Base-by-base conservation (phyloP, 1,140 invertebrate species). In the Aphelinus atriplicis region DNA sequence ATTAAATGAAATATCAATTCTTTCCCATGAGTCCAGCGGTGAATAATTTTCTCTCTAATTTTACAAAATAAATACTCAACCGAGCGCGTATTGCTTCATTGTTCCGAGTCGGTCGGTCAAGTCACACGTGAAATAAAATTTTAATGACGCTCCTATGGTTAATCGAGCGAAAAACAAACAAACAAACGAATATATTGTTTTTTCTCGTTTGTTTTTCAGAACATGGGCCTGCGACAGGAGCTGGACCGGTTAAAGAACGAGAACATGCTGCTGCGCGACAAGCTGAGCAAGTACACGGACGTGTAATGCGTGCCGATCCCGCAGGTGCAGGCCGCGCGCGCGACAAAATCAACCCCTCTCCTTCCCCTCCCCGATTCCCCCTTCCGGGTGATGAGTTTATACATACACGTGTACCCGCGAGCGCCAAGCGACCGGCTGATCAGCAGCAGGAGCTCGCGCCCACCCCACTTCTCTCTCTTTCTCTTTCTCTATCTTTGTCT, bases 231-330 rank as follows among this genome's bases (percentile, higher is more conserved):
- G 83, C 92, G 94, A 83, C 94, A 95, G 88, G 94, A 96, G 86
- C 89, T 96, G 84, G 95, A 96, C 86, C 90, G 94, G 87, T 89
- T 97, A 85, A 95, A 95, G 89, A 95, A 95, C 88, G 96, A 97
- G 89, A 97, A 97, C 86, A 90, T 94, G 86, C 90, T 94, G 84
- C 90, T 97, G 81, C 93, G 95, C 84, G 94, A 95, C 84, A 93
- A 95, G 89, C 88, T 97, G 85, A 92, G 93, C 81, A 95, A 95
- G 89, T 95, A 93, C 89, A 93, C 93, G 87, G 93, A 95, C 85
- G 92, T 93, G 83, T 94, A 94, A 92, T 86, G 71, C 26, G 26
- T 26, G 26, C 26, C 26, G 71, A 65, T 66, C 56, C 26, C 26
- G 26, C 26, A 26, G 26, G 26, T 26, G 26, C 26, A 26, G 42